Evolutionary conservation across 2,797 vertebrate species (phyloP).

Genomic region (Lacerta agilis): DNA sequence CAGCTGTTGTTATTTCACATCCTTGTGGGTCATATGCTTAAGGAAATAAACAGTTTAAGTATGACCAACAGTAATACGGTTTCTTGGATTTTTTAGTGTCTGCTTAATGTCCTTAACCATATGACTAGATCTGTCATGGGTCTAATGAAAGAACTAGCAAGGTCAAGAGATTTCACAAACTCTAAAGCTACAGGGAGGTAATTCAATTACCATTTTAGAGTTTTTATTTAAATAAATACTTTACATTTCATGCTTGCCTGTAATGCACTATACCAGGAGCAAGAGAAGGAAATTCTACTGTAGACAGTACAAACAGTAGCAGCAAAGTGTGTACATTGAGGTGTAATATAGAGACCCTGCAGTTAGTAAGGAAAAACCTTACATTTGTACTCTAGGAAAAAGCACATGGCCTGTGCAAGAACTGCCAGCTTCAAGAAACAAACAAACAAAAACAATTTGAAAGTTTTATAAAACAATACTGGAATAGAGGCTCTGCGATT

Average conservation of each 20-base stretch:
- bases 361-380: constrained; percentile 83
- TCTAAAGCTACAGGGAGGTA: constrained; percentile 91
- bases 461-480: constrained; percentile 64
- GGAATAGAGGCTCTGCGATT: constrained; percentile 68
- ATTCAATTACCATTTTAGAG: constrained; percentile 86
- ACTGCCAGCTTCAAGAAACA: constrained; percentile 80
- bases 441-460: constrained; percentile 58
- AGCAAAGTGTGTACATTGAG: constrained; percentile 89
- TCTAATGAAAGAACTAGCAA: constrained; percentile 88
- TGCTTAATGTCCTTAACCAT: constrained; percentile 85
- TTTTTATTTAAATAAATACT: constrained; percentile 96
- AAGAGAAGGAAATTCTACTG: constrained; percentile 86
- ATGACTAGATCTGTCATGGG: constrained; percentile 84
- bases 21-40: constrained; percentile 87
- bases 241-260: constrained; percentile 96
- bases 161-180: constrained; percentile 88
- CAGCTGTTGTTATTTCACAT: constrained; percentile 91
- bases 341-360: constrained; percentile 86
- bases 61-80: constrained; percentile 82
- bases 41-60: constrained; percentile 83
- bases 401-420: constrained; percentile 79
- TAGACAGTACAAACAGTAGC: constrained; percentile 93
- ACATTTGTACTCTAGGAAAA: constrained; percentile 76
- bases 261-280: constrained; percentile 89
- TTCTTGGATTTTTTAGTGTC: constrained; percentile 80